These are phyloP conservation scores for Fukomys damarensis DNA, from an alignment of 2,113 vertebrate species.

Conservation along the genomic window DNA sequence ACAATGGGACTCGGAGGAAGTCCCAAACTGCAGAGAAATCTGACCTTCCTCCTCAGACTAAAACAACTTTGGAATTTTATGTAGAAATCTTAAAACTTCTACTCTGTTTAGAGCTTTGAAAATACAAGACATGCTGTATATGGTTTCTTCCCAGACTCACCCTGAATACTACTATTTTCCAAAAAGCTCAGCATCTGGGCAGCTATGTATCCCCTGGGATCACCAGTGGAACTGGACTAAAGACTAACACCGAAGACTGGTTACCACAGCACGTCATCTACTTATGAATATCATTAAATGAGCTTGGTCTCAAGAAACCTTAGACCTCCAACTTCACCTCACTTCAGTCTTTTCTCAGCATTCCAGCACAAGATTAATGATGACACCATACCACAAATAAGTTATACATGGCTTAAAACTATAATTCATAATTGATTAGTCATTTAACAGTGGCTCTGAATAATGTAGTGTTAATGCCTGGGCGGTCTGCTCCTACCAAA, in stretches of 20 bases:
- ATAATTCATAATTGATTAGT: slow-evolving; percentile 55
- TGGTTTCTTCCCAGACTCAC: slow-evolving; percentile 42
- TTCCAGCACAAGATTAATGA: slow-evolving; percentile 37
- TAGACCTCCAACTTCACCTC: slow-evolving; percentile 60
- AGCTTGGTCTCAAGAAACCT: slow-evolving; percentile 74
- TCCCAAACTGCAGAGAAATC: slow-evolving; percentile 5
- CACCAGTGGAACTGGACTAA: slow-evolving; percentile 25
- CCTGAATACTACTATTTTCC: slow-evolving; percentile 59
- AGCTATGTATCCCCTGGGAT: slow-evolving; percentile 66
- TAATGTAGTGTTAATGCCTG: slow-evolving; percentile 52
- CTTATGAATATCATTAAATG: slow-evolving; percentile 49
- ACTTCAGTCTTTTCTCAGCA: slow-evolving; percentile 39
- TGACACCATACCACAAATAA: slow-evolving; percentile 26
- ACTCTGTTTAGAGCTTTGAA: slow-evolving; percentile 51
- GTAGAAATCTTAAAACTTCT: slow-evolving; percentile 64
- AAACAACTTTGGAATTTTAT: slow-evolving; percentile 57
- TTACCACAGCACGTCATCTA: slow-evolving; percentile 60
- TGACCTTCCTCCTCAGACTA: background rate
- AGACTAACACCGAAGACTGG: slow-evolving; percentile 53
- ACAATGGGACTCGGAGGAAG: background rate
- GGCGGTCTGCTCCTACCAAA: slow-evolving; percentile 65
- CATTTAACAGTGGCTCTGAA: slow-evolving; percentile 47
- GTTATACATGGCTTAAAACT: background rate
- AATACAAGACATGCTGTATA: slow-evolving; percentile 46
- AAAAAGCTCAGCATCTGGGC: slow-evolving; percentile 64